Evolutionary conservation across 2,888 invertebrate genomes (phyloP).

Genomic region (Steinernema carpocapsae): DNA sequence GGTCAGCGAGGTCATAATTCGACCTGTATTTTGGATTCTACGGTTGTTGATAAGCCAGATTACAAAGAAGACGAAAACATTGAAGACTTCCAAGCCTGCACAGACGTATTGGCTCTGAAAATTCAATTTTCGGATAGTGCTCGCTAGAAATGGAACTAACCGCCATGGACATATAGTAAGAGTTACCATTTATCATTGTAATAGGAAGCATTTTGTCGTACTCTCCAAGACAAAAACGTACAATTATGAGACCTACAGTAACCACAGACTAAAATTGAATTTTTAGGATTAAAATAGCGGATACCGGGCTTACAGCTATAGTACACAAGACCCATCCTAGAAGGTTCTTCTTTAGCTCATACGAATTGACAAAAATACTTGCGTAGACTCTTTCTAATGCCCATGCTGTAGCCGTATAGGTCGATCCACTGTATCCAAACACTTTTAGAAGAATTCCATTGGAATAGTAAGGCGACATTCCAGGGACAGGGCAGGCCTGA

Average conservation of each 20-base stretch:
- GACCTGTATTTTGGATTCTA: background rate
- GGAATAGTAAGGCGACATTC: constrained; percentile 27
- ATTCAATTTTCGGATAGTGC: no score
- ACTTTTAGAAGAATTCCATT: background rate
- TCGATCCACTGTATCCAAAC: constrained; percentile 14
- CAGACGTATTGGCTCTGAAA: background rate
- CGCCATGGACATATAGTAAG: constrained; percentile 25
- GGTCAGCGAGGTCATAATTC: constrained; percentile 15
- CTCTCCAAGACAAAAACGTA: background rate
- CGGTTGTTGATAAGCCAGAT: constrained; percentile 22
- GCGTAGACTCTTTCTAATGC: constrained; percentile 2
- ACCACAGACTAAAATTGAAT: background rate
- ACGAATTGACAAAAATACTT: background rate
- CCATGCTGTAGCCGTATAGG: constrained; percentile 15
- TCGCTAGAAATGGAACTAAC: background rate
- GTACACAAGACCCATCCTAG: constrained; percentile 11
- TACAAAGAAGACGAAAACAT: constrained; percentile 16
- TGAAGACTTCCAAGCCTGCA: constrained; percentile 20
- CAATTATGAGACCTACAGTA: background rate
- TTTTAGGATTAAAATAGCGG: background rate
- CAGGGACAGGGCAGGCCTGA: constrained; percentile 16
- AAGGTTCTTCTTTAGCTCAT: constrained; percentile 18
- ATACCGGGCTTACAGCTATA: background rate
- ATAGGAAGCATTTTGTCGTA: constrained; percentile 4
- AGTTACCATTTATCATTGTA: constrained; percentile 2